Evolutionary conservation across 2,888 invertebrate genomes (phyloP).

Genomic region (Netelia inedita): DNA sequence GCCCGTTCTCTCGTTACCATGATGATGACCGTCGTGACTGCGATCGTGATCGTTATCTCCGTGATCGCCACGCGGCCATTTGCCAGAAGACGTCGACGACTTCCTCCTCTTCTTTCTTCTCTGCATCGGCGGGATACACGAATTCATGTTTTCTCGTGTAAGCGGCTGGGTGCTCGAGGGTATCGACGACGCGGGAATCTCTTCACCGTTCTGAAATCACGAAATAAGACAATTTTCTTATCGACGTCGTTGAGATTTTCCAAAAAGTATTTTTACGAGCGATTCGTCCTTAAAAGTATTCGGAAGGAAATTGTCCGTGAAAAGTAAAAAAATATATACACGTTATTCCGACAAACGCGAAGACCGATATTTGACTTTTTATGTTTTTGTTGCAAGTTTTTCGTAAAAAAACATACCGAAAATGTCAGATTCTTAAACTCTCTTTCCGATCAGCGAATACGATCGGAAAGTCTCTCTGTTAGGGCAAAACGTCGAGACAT

Average conservation of each 20-base stretch:
- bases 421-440: constrained; percentile 2
- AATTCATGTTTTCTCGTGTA: constrained; percentile 85
- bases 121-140: constrained; percentile 86
- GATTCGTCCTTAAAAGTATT: too few species aligned
- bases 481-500: constrained; percentile 42
- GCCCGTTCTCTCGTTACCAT: constrained; percentile 72
- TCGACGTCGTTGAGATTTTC: too few species aligned
- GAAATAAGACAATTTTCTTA: constrained; percentile 4
- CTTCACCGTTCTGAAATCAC: constrained; percentile 80
- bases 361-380: constrained; percentile 5
- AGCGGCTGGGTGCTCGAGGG: constrained; percentile 84
- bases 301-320: too few species aligned
- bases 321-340: too few species aligned
- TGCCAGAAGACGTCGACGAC: constrained; percentile 79
- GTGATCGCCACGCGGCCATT: constrained; percentile 77
- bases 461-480: constrained; percentile 31
- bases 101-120: constrained; percentile 87
- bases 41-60: constrained; percentile 67
- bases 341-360: constrained; percentile 4
- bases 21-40: constrained; percentile 62
- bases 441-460: constrained; percentile 24
- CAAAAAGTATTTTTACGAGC: too few species aligned
- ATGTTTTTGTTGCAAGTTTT: constrained; percentile 19
- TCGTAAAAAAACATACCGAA: constrained; percentile 12
- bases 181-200: constrained; percentile 80